These are phyloP conservation scores for Isoperla grammatica DNA, from an alignment of 2,888 invertebrate species.

Conservation along the genomic window DNA sequence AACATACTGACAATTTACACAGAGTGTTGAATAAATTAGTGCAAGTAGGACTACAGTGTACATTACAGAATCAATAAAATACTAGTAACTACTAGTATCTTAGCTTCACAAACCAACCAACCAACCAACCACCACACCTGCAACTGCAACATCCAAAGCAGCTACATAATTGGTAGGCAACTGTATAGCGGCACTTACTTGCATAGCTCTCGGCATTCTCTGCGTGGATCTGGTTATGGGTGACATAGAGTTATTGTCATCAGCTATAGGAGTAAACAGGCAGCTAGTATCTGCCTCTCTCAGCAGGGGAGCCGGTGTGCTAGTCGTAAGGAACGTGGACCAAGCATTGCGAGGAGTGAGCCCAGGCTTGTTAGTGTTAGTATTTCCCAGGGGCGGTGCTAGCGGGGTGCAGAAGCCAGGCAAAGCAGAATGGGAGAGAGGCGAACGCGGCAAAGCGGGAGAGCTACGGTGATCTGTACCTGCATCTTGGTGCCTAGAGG, in stretches of 20 bases:
- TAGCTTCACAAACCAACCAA: no score
- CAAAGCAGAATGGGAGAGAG: constrained; percentile 5
- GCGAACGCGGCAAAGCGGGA: constrained; percentile 15
- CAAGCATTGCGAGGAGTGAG: constrained; percentile 24
- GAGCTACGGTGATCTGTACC: constrained; percentile 7
- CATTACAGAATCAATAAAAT: no score
- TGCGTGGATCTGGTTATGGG: constrained; percentile 84
- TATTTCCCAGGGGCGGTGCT: constrained; percentile 32
- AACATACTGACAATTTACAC: no score
- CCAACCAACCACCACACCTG: no score
- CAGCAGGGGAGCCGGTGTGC: constrained; percentile 32
- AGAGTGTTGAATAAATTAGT: no score
- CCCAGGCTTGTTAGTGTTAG: constrained; percentile 14
- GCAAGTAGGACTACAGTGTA: no score
- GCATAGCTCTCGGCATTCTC: constrained; percentile 82
- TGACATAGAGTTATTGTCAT: constrained; percentile 73
- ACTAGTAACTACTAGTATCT: no score
- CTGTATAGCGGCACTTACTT: constrained; percentile 54
- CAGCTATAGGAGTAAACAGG: constrained; percentile 47
- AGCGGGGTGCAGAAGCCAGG: constrained; percentile 18
- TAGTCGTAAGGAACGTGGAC: constrained; percentile 27
- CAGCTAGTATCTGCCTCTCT: constrained; percentile 35
- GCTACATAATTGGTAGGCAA: constrained; percentile 4
- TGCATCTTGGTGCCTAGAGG: neutral
- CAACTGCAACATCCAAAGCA: neutral